phyloP scores from a whole-genome alignment of 2,797 vertebrate genomes.

The Austrolebias charrua region DNA sequence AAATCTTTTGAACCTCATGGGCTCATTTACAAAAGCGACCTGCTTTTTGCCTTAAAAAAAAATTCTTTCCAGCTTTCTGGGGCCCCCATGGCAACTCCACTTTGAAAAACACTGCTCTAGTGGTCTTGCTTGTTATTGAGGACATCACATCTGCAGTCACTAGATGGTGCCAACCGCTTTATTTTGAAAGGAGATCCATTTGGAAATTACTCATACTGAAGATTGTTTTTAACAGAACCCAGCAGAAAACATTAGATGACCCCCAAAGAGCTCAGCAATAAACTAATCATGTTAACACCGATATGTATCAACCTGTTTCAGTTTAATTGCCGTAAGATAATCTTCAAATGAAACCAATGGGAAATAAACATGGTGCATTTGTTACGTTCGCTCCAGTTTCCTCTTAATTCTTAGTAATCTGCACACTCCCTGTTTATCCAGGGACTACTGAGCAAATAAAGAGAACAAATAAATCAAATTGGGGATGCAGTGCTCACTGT shows the following conservation, averaged over 20 bases:
- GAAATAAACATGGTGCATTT: neutral
- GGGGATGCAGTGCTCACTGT: neutral
- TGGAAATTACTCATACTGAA: neutral
- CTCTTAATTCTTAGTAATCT: neutral
- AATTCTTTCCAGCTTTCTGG: too few species aligned
- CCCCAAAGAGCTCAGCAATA: neutral
- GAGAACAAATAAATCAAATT: neutral
- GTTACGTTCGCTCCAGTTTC: neutral
- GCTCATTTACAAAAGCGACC: too few species aligned
- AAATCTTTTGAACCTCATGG: too few species aligned
- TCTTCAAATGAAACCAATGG: neutral
- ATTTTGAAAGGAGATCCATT: neutral
- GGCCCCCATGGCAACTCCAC: too few species aligned
- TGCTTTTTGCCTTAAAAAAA: too few species aligned
- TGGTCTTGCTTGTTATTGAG: neutral
- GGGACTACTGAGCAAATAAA: neutral
- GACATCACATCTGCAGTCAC: constrained; percentile 6
- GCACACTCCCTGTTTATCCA: neutral
- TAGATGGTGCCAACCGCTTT: constrained; percentile 54
- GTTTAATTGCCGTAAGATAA: constrained; percentile 1
- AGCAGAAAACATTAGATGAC: constrained; percentile 1
- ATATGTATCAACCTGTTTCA: constrained; percentile 6
- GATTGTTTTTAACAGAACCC: neutral
- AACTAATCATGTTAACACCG: neutral
- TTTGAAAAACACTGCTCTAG: too few species aligned